Evolutionary conservation across 2,888 invertebrate genomes (phyloP).

Genomic region (Melolontha melolontha): DNA sequence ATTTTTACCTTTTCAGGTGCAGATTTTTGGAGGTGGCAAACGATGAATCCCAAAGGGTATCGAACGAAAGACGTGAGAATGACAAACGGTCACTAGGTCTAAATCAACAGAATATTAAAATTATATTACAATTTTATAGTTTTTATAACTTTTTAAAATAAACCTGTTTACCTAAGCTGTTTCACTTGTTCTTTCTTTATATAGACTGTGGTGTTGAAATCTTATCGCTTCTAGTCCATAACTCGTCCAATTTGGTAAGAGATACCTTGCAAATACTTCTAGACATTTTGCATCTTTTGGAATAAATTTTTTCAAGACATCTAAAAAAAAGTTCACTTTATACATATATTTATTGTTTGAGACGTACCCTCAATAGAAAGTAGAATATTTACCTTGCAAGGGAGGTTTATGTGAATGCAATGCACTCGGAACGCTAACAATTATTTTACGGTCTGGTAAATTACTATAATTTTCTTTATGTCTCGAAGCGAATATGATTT

Average conservation of each 20-base stretch:
- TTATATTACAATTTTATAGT: slow-evolving; percentile 3
- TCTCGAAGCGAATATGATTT: slow-evolving; percentile 74
- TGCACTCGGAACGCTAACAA: slow-evolving; percentile 90
- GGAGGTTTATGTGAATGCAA: slow-evolving; percentile 97
- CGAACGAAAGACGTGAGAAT: slow-evolving; percentile 63
- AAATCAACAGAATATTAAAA: not conserved
- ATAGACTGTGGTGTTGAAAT: slow-evolving; percentile 78
- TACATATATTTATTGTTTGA: too few relatives aligned
- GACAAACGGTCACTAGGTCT: slow-evolving; percentile 55
- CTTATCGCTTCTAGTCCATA: slow-evolving; percentile 89
- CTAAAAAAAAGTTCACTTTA: slow-evolving; percentile 63
- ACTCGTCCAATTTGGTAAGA: slow-evolving; percentile 86
- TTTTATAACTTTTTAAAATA: slow-evolving; percentile 33
- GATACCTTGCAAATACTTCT: slow-evolving; percentile 93
- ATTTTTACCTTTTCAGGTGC: slow-evolving; percentile 70
- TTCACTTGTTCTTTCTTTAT: slow-evolving; percentile 52
- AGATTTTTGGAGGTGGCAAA: slow-evolving; percentile 96
- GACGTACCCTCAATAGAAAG: too few relatives aligned
- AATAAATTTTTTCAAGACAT: slow-evolving; percentile 73
- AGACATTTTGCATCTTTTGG: slow-evolving; percentile 73
- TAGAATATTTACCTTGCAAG: slow-evolving; percentile 70
- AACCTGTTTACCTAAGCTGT: slow-evolving; percentile 11
- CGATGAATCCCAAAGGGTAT: slow-evolving; percentile 90
- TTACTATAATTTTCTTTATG: slow-evolving; percentile 47
- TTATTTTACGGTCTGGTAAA: slow-evolving; percentile 69